These are phyloP conservation scores for Plestiodon gilberti DNA, from an alignment of 2,113 vertebrate species.

Conservation along the genomic window DNA sequence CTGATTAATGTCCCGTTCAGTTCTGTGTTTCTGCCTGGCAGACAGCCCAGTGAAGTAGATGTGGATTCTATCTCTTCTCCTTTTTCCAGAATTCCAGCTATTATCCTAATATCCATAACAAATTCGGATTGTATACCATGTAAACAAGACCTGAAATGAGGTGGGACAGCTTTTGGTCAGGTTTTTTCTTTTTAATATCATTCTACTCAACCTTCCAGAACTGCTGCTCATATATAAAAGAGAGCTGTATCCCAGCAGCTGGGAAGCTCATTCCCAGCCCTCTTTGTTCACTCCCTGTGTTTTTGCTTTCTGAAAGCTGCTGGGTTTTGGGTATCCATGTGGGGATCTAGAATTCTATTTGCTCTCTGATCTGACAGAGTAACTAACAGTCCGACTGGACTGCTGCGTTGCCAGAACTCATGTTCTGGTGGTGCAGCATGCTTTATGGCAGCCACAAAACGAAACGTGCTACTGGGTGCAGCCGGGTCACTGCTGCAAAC, in stretches of 20 bases:
- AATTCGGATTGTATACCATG: background rate
- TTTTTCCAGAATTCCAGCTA: background rate
- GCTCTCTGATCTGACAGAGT: background rate
- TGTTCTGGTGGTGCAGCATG: no score
- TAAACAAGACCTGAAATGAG: background rate
- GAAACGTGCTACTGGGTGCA: no score
- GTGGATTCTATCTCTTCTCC: background rate
- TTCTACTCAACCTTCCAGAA: background rate
- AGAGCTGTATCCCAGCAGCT: no score
- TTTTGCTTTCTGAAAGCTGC: background rate
- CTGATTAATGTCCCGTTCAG: no score
- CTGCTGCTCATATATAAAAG: background rate
- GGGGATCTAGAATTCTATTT: background rate
- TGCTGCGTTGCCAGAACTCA: no score
- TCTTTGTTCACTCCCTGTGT: no score
- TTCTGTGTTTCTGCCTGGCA: background rate
- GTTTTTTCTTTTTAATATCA: background rate
- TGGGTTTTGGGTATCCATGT: background rate
- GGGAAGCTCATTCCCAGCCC: no score
- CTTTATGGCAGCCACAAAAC: no score
- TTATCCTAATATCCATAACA: background rate
- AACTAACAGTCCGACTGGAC: no score
- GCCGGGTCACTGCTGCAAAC: no score
- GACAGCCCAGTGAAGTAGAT: background rate
- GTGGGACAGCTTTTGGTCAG: background rate